These are phyloP conservation scores for Tipula vernalis DNA, from an alignment of 2,888 invertebrate species.

Conservation along the genomic window DNA sequence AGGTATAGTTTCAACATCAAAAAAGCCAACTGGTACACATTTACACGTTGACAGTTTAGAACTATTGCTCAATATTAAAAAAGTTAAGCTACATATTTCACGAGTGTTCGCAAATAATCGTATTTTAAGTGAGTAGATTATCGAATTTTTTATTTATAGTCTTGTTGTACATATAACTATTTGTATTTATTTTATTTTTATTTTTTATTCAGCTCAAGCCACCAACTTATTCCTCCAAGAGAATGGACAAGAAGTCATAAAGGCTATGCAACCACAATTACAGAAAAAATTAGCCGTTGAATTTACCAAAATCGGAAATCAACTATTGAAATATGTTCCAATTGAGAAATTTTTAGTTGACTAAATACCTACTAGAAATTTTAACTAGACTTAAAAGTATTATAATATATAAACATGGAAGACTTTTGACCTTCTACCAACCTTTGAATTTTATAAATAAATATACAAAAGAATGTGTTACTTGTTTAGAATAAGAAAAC, in stretches of 20 bases:
- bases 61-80: slow-evolving; percentile 46
- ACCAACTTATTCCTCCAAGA: slow-evolving; percentile 57
- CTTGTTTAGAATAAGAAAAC: not conserved
- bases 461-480: not conserved
- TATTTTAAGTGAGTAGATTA: slow-evolving; percentile 46
- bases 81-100: slow-evolving; percentile 49
- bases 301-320: slow-evolving; percentile 51
- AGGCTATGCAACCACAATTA: slow-evolving; percentile 55
- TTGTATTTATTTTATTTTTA: slow-evolving; percentile 12
- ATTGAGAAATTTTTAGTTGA: slow-evolving; percentile 43
- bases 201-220: slow-evolving; percentile 45
- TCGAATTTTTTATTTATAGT: not conserved
- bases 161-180: not conserved
- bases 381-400: not conserved
- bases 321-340: slow-evolving; percentile 49
- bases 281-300: slow-evolving; percentile 48
- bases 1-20: slow-evolving; percentile 42
- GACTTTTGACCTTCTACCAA: not conserved
- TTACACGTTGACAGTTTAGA: slow-evolving; percentile 48
- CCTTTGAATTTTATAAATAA: not conserved
- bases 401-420: not conserved
- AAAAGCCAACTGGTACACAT: slow-evolving; percentile 38
- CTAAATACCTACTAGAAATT: slow-evolving; percentile 11
- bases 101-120: slow-evolving; percentile 56
- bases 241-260: slow-evolving; percentile 54